phyloP scores from a whole-genome alignment of 2,888 invertebrate genomes.

The Eurois occulta region DNA sequence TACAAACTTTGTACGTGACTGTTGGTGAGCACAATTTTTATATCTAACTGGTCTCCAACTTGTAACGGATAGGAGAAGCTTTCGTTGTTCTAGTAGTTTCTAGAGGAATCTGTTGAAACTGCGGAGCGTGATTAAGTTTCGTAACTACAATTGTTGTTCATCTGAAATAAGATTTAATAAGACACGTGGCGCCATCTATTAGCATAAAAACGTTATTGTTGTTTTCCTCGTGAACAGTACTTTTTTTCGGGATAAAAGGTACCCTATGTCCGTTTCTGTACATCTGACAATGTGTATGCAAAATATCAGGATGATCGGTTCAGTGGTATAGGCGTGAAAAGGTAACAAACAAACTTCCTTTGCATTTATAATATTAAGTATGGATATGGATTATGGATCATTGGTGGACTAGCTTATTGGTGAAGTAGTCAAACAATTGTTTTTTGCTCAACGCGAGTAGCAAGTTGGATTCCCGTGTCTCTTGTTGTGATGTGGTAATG shows the following conservation, averaged over 20 bases:
- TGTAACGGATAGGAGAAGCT: not conserved
- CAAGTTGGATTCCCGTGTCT: not conserved
- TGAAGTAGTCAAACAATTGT: not conserved
- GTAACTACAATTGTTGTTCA: not conserved
- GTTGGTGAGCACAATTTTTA: constrained; percentile 14
- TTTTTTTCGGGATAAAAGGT: no score
- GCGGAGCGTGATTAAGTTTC: not conserved
- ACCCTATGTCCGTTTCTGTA: no score
- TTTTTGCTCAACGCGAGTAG: not conserved
- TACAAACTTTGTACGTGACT: constrained; percentile 11
- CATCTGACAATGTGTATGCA: no score
- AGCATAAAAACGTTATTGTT: no score
- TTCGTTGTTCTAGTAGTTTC: constrained; percentile 7
- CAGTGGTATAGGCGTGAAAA: no score
- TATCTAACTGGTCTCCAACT: constrained; percentile 1
- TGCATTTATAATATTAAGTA: no score
- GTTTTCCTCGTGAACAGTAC: no score
- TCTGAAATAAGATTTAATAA: not conserved
- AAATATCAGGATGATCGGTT: no score
- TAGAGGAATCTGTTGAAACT: not conserved
- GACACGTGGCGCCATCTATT: no score
- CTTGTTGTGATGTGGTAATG: not conserved
- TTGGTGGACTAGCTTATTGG: not conserved
- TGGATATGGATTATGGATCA: no score
- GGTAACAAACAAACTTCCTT: no score